Evolutionary conservation across 2,113 vertebrate species (phyloP), one percentile per base, ranked within the genome.

Genomic region (Nycticryphes semicollaris): DNA sequence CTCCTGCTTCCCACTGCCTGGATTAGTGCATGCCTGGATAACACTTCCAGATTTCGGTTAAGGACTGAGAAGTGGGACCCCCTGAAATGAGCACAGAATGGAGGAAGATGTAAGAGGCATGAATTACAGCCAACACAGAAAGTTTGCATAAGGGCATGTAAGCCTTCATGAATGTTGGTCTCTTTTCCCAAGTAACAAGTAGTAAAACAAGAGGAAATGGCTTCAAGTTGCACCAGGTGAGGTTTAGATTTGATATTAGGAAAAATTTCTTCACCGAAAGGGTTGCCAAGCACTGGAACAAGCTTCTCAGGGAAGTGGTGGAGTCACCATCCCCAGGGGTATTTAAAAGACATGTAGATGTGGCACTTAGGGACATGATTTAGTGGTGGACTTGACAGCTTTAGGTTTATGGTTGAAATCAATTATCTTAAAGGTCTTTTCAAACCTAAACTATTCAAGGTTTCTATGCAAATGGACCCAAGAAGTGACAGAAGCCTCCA

Each of bases 141-240:
- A 84, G 50, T 24, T 31, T 1, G 1, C 12, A 14, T 47, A 25
- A 35, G 14, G 30, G 12, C 39, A n/a, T 28, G 28, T 20, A 54
- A 72, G 23, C n/a, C 15, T 48, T 41, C 37, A 14, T 22, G 47
- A 12, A 8, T 35, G 47, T 51, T 9, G 0, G 35, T 23, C 11
- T 33, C 67, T 62, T 60, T 30, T 62, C 37, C 31, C 19, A 62
- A 62, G 35, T 72, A 72, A 51, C 30, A 43, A 24, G 24, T 7
- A 12, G 51, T 11, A 51, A 24, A 14, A 43, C 2, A 5, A 62
- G 47, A 43, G 24, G 30, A 62, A 72, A 43, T 0, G 2, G 37
- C 35, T 24, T 41, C 66, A 83, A 6, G 30, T n/a, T 41, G 45
- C 0, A 0, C 30, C 30, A 50, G 35, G n/a, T 2, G 3, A 41